These are phyloP conservation scores for Rafetus swinhoei DNA, from an alignment of 2,113 vertebrate genomes.

Conservation along the genomic window DNA sequence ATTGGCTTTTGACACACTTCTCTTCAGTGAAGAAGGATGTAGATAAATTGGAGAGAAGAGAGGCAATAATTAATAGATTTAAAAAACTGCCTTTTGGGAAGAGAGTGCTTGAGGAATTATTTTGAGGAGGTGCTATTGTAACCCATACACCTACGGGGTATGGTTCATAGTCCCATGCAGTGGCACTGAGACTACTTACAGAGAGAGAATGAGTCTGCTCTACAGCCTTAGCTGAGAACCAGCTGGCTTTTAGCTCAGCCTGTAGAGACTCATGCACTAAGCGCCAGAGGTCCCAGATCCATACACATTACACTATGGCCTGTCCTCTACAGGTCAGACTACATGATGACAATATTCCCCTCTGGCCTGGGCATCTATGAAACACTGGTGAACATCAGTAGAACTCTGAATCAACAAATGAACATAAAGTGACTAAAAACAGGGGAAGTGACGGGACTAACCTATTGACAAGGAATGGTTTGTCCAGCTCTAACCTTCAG, in stretches of 20 bases:
- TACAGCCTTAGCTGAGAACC: no score
- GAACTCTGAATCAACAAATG: neutral
- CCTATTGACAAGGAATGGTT: neutral
- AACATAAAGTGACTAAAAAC: neutral
- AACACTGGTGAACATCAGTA: neutral
- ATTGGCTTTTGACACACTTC: neutral
- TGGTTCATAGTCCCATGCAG: no score
- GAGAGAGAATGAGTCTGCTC: no score
- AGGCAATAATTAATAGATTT: no score
- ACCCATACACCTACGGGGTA: no score
- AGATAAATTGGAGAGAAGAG: neutral
- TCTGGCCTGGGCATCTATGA: neutral
- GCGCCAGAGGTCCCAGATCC: no score
- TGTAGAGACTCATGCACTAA: no score
- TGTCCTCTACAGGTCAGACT: neutral
- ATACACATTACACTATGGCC: no score
- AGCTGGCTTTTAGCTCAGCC: no score
- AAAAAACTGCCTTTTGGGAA: no score
- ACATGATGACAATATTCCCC: neutral
- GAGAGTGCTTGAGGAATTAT: neutral
- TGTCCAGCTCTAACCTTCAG: neutral
- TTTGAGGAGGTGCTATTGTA: neutral
- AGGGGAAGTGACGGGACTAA: fast-evolving
- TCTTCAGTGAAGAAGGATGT: neutral
- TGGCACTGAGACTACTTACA: no score